Conservation (phyloP, 2,888 invertebrate species). For the Gonocerus acuteangulatus region DNA sequence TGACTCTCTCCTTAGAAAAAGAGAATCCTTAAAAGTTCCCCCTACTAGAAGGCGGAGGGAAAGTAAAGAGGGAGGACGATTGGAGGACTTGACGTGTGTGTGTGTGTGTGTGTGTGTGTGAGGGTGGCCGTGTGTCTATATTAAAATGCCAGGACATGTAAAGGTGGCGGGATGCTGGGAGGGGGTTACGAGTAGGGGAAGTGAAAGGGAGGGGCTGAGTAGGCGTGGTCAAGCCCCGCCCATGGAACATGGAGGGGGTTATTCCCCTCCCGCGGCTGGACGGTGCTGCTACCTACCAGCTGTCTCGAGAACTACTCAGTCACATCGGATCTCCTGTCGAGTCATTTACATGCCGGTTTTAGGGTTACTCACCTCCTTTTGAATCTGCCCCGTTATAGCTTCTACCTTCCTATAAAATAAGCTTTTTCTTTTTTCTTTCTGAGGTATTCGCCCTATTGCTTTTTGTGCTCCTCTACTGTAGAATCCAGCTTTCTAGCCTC, state of each 20-base stretch:
- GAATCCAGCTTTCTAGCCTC: too few species aligned
- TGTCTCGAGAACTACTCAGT: neutral
- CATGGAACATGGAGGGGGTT: neutral
- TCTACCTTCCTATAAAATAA: neutral
- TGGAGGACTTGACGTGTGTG: constrained; percentile 3
- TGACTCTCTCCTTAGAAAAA: constrained; percentile 6
- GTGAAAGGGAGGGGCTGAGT: neutral
- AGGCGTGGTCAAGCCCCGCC: neutral
- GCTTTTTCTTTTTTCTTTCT: too few species aligned
- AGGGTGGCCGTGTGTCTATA: constrained; percentile 25
- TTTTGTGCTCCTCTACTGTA: too few species aligned
- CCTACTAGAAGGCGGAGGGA: neutral
- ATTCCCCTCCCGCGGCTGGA: constrained; percentile 18
- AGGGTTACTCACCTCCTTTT: neutral
- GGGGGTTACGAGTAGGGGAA: neutral
- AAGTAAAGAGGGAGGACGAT: constrained; percentile 5
- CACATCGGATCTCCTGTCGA: neutral
- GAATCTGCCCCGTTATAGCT: too few species aligned
- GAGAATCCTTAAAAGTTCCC: constrained; percentile 23
- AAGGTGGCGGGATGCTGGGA: constrained; percentile 13
- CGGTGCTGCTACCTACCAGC: constrained; percentile 12
- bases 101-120: constrained; percentile 9
- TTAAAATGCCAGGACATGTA: constrained; percentile 28
- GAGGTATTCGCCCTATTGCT: too few species aligned
- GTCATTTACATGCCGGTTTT: neutral